These are phyloP conservation scores for Scortum barcoo DNA, from an alignment of 2,113 vertebrate species.

Conservation along the genomic window DNA sequence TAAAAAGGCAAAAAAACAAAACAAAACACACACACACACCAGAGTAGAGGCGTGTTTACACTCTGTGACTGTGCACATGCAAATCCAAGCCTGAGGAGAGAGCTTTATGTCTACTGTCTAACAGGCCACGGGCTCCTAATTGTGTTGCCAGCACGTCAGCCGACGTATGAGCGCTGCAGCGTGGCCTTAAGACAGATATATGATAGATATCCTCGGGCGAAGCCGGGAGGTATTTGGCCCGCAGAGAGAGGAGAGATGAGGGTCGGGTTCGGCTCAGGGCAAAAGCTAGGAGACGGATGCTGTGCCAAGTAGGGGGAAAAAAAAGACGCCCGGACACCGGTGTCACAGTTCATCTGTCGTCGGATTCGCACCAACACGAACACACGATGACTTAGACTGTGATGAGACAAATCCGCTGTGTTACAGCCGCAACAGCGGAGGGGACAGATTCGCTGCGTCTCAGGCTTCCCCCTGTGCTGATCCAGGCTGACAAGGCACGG, in stretches of 20 bases:
- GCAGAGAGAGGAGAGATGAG: slow-evolving; percentile 44
- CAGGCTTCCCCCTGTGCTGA: slow-evolving; percentile 30
- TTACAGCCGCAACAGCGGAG: slow-evolving; percentile 40
- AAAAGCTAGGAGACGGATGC: slow-evolving; percentile 52
- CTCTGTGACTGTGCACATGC: slow-evolving; percentile 38
- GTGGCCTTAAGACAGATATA: slow-evolving; percentile 54
- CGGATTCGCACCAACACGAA: slow-evolving; percentile 52
- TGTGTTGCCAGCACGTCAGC: slow-evolving; percentile 40
- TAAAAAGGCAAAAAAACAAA: slow-evolving; percentile 40
- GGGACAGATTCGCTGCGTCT: slow-evolving; percentile 53
- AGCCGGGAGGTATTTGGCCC: slow-evolving; percentile 63
- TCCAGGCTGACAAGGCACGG: slow-evolving; percentile 43
- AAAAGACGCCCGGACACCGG: slow-evolving; percentile 59
- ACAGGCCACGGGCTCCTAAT: slow-evolving; percentile 12
- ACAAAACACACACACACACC: too few species aligned
- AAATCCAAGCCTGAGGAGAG: slow-evolving; percentile 33
- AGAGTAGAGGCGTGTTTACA: slow-evolving; percentile 34
- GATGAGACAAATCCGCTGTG: slow-evolving; percentile 65
- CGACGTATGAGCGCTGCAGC: slow-evolving; percentile 13
- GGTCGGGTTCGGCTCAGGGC: slow-evolving; percentile 59
- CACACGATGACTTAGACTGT: slow-evolving; percentile 47
- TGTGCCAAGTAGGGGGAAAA: slow-evolving; percentile 71
- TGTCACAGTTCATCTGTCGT: slow-evolving; percentile 70
- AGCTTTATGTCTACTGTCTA: slow-evolving; percentile 16
- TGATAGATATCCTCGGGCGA: slow-evolving; percentile 52